Evolutionary conservation across 2,113 vertebrate species (phyloP), one percentile per base, ranked within the genome.

Genomic region (Numida meleagris): DNA sequence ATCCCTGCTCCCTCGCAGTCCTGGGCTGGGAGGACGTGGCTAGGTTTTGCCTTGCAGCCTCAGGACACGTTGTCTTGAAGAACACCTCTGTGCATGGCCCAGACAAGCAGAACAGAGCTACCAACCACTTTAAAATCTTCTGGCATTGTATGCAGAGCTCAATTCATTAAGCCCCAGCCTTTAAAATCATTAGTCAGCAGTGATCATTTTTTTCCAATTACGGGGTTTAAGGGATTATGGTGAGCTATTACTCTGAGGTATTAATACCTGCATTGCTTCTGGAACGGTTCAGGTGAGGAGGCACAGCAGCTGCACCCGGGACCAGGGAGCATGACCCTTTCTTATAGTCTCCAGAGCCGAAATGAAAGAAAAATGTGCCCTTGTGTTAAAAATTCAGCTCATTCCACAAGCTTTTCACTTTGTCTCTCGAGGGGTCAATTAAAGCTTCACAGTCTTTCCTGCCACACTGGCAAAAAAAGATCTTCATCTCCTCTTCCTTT

Each of bases 371-470:
- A 94, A 92, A 83, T 1, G 2, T 89, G 90, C 40, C 70, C 80
- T 83, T 66, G 53, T 38, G 51, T 83, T 95, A 94, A 95, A 97
- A 93, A 93, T 78, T 36, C 61, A 90, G 7, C 91, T 82, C 6
- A 62, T 88, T 93, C 62, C 42, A 59, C 62, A 86, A 89, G 91
- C 77, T 94, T 93, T 95, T 93, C 73, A 58, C 74, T 95, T 91
- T 48, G 50, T 92, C 87, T 97, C 96, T 96, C 34, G 0, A 92
- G 94, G 96, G 96, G 96, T 96, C 97, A 96, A 95, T 97, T 97
- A 97, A 95, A 96, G 92, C 89, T 91, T 90, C 92, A 58, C 1
- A 1, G 38, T 94, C 82, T 89, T 96, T 97, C 89, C 96, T 97
- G 94, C 90, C 84, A 86, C 77, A 73, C 68, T 50, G 77, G 90